Conservation (phyloP, 2,113 vertebrate species). For the Rhineura floridana region DNA sequence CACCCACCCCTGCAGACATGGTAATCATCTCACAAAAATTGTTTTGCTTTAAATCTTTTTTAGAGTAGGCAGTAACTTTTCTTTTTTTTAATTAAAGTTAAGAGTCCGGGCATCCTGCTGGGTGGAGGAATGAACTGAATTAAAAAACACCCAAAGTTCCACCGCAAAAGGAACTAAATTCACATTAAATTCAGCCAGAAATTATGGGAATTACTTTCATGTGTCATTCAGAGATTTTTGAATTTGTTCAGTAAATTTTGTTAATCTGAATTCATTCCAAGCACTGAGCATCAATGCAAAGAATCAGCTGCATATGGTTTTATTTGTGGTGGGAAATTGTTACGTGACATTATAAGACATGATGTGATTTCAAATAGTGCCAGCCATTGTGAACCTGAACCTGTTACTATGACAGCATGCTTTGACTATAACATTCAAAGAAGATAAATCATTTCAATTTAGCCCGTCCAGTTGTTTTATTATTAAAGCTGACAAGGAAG, state of each 20-base stretch:
- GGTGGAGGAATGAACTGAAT: too few relatives aligned
- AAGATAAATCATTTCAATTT: conserved; percentile 73
- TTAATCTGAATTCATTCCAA: background rate
- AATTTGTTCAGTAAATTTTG: background rate
- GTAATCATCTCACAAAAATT: too few relatives aligned
- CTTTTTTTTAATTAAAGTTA: too few relatives aligned
- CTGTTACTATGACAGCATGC: conserved; percentile 54
- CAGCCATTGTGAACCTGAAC: conserved; percentile 40
- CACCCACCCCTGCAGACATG: too few relatives aligned
- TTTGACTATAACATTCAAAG: conserved; percentile 63
- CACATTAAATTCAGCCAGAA: too few relatives aligned
- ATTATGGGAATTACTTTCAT: too few relatives aligned
- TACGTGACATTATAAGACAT: background rate
- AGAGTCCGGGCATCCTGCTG: too few relatives aligned
- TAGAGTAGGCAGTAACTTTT: too few relatives aligned
- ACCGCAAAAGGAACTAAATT: too few relatives aligned
- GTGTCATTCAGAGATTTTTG: too few relatives aligned
- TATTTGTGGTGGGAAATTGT: background rate
- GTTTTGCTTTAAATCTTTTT: too few relatives aligned
- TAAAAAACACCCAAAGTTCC: too few relatives aligned
- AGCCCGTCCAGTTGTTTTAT: conserved; percentile 67
- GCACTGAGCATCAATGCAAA: background rate
- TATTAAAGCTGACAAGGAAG: conserved; percentile 77
- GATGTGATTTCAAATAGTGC: conserved; percentile 2
- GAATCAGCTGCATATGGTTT: background rate